These are phyloP conservation scores for Ophion ventricosus DNA, from an alignment of 2,888 invertebrate species.

Conservation along the genomic window DNA sequence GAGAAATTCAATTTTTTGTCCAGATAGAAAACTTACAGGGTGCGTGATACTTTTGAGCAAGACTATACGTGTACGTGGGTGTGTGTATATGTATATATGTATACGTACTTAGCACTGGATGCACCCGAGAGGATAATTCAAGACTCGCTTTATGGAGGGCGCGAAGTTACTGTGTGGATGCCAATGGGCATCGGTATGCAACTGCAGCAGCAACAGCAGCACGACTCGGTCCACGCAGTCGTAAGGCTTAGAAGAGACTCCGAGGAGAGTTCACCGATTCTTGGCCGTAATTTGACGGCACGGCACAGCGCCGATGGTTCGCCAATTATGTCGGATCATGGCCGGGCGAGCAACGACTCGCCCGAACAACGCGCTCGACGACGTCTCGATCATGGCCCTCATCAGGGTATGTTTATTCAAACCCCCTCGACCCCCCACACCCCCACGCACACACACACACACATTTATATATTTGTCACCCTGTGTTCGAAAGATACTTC, in stretches of 20 bases:
- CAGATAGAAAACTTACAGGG: too few species aligned
- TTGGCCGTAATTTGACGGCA: slow-evolving; percentile 69
- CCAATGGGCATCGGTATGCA: slow-evolving; percentile 74
- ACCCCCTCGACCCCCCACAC: neutral
- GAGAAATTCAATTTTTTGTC: too few species aligned
- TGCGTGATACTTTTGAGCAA: too few species aligned
- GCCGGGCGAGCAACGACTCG: slow-evolving; percentile 73
- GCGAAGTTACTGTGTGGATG: slow-evolving; percentile 77
- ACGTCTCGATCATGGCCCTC: slow-evolving; percentile 77
- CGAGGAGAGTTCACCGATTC: slow-evolving; percentile 72
- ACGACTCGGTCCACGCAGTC: slow-evolving; percentile 75
- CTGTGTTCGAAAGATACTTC: neutral
- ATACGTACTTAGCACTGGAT: slow-evolving; percentile 65
- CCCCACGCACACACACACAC: neutral
- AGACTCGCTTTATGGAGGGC: slow-evolving; percentile 75
- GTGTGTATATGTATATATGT: neutral
- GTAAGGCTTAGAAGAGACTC: slow-evolving; percentile 77
- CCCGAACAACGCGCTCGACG: slow-evolving; percentile 76
- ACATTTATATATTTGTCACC: neutral
- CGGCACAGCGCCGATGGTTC: slow-evolving; percentile 75
- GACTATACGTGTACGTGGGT: too few species aligned
- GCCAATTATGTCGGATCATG: slow-evolving; percentile 71
- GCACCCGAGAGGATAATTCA: slow-evolving; percentile 77
- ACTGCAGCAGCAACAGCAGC: slow-evolving; percentile 59
- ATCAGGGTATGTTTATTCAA: slow-evolving; percentile 76